Percentiles rank a stretch among this genome's conserved stretches.
Conservation (phyloP, 2,888 invertebrate genomes). For the Lydus trimaculatus region DNA sequence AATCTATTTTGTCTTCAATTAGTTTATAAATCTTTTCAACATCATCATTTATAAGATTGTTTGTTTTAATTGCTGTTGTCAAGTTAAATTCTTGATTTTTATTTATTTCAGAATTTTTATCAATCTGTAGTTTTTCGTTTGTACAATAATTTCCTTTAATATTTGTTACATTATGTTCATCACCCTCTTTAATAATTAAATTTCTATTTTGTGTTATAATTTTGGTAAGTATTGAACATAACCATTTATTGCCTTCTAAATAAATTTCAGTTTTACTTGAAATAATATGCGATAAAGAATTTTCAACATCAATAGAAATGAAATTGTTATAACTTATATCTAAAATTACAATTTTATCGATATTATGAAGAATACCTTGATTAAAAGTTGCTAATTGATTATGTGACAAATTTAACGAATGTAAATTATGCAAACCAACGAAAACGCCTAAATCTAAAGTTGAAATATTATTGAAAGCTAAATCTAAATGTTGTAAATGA, state of each 20-base stretch:
- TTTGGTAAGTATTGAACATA: neutral
- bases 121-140: neutral
- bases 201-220: neutral
- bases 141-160: neutral
- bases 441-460: neutral
- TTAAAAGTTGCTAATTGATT: slow-evolving; percentile 2
- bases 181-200: neutral
- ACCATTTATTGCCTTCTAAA: slow-evolving; percentile 2
- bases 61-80: too few relatives aligned
- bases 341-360: neutral
- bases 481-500: neutral
- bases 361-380: neutral
- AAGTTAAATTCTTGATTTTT: neutral
- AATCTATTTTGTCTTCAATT: too few relatives aligned
- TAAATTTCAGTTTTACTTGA: neutral
- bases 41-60: too few relatives aligned
- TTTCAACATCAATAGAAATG: neutral
- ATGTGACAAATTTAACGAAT: neutral
- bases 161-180: neutral
- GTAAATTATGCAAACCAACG: neutral
- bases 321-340: slow-evolving; percentile 12
- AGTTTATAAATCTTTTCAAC: too few relatives aligned
- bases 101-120: neutral
- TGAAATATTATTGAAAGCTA: neutral
- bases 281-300: neutral